These are phyloP conservation scores for Lasioglossum calceatum DNA, from an alignment of 2,888 invertebrate genomes.

Conservation along the genomic window DNA sequence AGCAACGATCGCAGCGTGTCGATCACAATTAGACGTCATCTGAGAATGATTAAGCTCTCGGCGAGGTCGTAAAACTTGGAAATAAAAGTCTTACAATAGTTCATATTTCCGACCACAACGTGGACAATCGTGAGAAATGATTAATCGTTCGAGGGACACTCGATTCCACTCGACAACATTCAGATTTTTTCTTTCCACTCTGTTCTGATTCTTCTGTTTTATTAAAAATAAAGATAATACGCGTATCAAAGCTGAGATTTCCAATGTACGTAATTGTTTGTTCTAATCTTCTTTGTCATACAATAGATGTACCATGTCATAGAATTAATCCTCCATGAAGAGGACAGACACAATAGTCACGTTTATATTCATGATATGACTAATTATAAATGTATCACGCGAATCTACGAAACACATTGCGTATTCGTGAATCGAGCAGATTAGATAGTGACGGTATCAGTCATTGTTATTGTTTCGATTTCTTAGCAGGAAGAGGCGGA, in stretches of 20 bases:
- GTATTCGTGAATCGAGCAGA: slow-evolving; percentile 21
- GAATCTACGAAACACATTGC: neutral
- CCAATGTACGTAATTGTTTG: neutral
- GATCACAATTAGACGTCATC: neutral
- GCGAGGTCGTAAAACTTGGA: neutral
- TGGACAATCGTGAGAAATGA: neutral
- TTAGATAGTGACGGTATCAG: slow-evolving; percentile 25
- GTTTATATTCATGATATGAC: neutral
- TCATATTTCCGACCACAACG: neutral
- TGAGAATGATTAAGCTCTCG: neutral
- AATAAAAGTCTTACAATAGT: neutral
- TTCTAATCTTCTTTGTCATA: neutral
- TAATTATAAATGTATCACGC: neutral
- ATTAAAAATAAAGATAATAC: neutral
- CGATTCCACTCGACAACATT: neutral
- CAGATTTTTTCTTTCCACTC: neutral
- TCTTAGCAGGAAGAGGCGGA: neutral
- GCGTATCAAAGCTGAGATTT: neutral
- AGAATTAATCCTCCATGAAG: neutral
- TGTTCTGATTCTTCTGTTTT: neutral
- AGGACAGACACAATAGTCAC: neutral
- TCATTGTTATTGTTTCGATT: neutral
- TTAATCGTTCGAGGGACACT: neutral
- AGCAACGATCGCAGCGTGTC: no score
- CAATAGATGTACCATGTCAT: neutral